phyloP scores from a whole-genome alignment of 2,888 invertebrate genomes.

The Caenorhabditis angaria region DNA sequence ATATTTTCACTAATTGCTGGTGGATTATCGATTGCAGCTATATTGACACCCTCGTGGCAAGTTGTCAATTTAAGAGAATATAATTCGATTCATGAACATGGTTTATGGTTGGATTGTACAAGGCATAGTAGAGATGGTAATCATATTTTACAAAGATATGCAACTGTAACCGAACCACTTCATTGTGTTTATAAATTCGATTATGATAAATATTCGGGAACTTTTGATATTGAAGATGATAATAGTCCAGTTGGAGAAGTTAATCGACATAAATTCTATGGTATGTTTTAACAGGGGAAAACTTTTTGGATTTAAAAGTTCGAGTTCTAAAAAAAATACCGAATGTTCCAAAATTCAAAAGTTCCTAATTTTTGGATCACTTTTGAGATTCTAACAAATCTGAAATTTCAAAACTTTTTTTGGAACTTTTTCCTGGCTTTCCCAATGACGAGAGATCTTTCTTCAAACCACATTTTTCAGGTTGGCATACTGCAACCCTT shows the following conservation, averaged over 20 bases:
- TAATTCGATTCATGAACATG: constrained; percentile 71
- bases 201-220: constrained; percentile 71
- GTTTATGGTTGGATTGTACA: constrained; percentile 71
- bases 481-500: constrained; percentile 70
- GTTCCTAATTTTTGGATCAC: too few species aligned
- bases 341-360: too few species aligned
- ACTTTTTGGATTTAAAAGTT: neutral
- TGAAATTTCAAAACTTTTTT: too few species aligned
- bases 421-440: too few species aligned
- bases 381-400: too few species aligned
- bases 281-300: constrained; percentile 32
- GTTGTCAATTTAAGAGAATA: constrained; percentile 70
- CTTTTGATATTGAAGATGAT: constrained; percentile 70
- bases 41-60: constrained; percentile 70
- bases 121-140: constrained; percentile 68
- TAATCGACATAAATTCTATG: constrained; percentile 71
- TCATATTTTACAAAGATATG: constrained; percentile 66
- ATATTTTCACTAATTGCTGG: constrained; percentile 66
- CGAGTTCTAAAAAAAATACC: too few species aligned
- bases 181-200: constrained; percentile 72
- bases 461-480: constrained; percentile 33
- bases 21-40: constrained; percentile 69
- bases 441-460: neutral
- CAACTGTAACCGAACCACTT: constrained; percentile 68
- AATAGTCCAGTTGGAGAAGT: constrained; percentile 71